Conservation (phyloP, 2,113 vertebrate species). For the Centropristis striata region DNA sequence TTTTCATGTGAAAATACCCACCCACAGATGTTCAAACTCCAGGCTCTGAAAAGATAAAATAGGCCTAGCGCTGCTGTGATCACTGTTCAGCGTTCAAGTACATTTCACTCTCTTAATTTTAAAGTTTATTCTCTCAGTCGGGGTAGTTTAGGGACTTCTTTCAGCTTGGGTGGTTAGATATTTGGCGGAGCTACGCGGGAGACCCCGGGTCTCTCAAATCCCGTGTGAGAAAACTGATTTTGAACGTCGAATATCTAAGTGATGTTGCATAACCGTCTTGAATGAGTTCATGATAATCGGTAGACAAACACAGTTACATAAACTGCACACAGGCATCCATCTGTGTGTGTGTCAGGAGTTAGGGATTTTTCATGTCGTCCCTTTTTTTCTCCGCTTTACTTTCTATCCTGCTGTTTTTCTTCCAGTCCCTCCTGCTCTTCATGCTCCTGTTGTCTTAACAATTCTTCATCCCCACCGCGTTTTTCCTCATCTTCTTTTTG, state of each 20-base stretch:
- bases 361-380: constrained; percentile 7
- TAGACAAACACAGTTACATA: constrained; percentile 66
- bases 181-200: constrained; percentile 36
- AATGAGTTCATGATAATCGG: constrained; percentile 53
- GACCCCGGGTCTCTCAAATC: constrained; percentile 41
- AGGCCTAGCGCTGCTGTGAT: neutral
- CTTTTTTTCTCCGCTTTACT: constrained; percentile 1
- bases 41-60: constrained; percentile 1
- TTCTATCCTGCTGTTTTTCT: constrained; percentile 4
- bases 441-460: constrained; percentile 34
- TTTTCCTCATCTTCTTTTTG: constrained; percentile 44
- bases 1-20: constrained; percentile 26
- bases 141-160: constrained; percentile 28
- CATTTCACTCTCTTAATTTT: neutral
- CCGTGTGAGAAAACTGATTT: constrained; percentile 36
- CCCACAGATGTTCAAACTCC: constrained; percentile 13
- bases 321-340: constrained; percentile 41
- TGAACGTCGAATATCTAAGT: constrained; percentile 57
- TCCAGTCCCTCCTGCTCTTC: neutral
- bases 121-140: neutral
- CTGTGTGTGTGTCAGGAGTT: constrained; percentile 26
- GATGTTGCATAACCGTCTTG: constrained; percentile 61
- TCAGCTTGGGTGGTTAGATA: constrained; percentile 27
- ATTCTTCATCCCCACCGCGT: constrained; percentile 12
- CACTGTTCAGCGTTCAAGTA: neutral